phyloP scores from a whole-genome alignment of 2,113 vertebrate species.

The Raja brachyura region DNA sequence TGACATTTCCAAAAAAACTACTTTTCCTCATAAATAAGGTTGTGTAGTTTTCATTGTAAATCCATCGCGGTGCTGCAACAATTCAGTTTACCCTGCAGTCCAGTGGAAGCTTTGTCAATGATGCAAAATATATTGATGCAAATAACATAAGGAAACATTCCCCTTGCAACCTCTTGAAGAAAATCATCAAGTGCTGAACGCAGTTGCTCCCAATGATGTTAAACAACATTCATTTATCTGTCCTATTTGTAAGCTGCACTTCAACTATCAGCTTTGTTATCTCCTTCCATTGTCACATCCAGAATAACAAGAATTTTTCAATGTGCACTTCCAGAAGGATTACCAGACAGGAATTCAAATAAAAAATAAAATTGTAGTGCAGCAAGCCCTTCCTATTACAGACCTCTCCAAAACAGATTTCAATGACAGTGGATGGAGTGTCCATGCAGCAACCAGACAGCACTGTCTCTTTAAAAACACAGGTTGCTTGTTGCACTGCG shows the following conservation, averaged over 20 bases:
- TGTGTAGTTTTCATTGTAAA: not conserved
- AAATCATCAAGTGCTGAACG: not conserved
- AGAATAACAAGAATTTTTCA: too few relatives aligned
- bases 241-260: not conserved
- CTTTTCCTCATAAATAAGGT: not conserved
- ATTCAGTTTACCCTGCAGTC: not conserved
- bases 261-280: not conserved
- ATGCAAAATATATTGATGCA: not conserved
- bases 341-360: not conserved
- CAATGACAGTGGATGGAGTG: too few relatives aligned
- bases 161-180: not conserved
- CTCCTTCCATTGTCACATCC: not conserved
- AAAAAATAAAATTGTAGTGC: not conserved
- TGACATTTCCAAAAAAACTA: slow-evolving; percentile 1
- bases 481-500: too few relatives aligned
- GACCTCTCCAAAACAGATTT: too few relatives aligned
- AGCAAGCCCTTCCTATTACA: too few relatives aligned
- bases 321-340: not conserved
- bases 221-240: not conserved
- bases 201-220: not conserved
- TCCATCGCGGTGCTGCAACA: not conserved
- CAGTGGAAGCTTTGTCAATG: not conserved
- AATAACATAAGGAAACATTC: not conserved
- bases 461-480: too few relatives aligned
- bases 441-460: too few relatives aligned